A percentile compares a stretch with the other conserved stretches of the same genome.
phyloP scores from a whole-genome alignment of 1,140 invertebrate genomes.

The Drosophila bipectinata region DNA sequence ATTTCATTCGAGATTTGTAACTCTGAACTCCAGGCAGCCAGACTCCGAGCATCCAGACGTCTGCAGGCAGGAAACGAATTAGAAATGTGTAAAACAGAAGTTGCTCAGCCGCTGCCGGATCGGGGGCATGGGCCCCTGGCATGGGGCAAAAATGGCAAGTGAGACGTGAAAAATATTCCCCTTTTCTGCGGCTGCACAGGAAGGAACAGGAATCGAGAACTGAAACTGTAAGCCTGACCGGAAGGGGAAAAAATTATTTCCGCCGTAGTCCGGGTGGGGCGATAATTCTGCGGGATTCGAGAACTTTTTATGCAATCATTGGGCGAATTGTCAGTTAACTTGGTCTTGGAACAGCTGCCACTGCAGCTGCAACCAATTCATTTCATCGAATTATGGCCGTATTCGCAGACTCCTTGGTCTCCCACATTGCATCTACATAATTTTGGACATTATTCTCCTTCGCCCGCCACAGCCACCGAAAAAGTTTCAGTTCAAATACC shows the following conservation, averaged over 20 bases:
- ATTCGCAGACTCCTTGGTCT: conserved; percentile 19
- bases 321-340: conserved; percentile 69
- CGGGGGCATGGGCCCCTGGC: conserved; percentile 11
- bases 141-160: conserved; percentile 19
- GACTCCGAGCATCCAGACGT: conserved; percentile 18
- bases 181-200: conserved; percentile 42
- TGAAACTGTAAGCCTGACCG: conserved; percentile 29
- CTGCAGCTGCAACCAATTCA: conserved; percentile 43
- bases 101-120: conserved; percentile 50
- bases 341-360: conserved; percentile 40
- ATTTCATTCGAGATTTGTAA: conserved; percentile 77
- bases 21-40: conserved; percentile 23
- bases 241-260: conserved; percentile 74
- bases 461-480: conserved; percentile 18
- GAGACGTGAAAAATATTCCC: conserved; percentile 56
- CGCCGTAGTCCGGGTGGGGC: conserved; percentile 44
- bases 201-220: conserved; percentile 35
- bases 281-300: conserved; percentile 64
- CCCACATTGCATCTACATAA: conserved; percentile 49
- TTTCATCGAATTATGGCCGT: conserved; percentile 64
- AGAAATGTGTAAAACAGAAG: conserved; percentile 82
- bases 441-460: conserved; percentile 61
- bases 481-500: conserved; percentile 36
- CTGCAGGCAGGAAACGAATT: conserved; percentile 63
- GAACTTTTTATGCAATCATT: conserved; percentile 70